Evolutionary conservation across 2,888 invertebrate species (phyloP).

Genomic region (Drosophila subquinaria): DNA sequence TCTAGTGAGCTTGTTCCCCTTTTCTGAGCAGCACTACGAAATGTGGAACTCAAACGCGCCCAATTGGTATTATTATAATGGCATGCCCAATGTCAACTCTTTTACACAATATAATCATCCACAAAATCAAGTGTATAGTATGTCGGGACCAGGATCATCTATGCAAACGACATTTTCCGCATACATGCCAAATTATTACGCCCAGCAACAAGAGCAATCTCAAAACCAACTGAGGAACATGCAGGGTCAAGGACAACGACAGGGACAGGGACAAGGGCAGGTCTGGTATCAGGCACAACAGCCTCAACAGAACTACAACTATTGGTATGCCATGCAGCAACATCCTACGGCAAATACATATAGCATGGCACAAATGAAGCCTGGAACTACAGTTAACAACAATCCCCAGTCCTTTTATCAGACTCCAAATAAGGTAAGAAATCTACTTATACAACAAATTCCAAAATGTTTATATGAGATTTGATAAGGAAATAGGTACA

Average conservation of each 20-base stretch:
- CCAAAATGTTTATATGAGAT: too few species aligned
- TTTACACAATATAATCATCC: neutral
- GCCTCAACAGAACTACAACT: conserved; percentile 6
- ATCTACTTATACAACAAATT: neutral
- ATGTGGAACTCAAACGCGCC: conserved; percentile 1
- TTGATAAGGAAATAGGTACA: too few species aligned
- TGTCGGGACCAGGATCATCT: neutral
- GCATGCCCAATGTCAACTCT: neutral
- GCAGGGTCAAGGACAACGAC: neutral
- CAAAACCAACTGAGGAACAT: neutral
- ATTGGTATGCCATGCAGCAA: conserved; percentile 21
- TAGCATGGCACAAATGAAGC: neutral
- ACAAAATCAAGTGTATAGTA: neutral
- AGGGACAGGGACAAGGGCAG: neutral
- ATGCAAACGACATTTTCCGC: neutral
- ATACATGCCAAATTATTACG: conserved; percentile 1
- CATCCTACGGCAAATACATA: neutral
- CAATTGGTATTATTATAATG: conserved; percentile 11
- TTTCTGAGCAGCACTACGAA: neutral
- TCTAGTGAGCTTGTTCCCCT: neutral
- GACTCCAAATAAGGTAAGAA: conserved; percentile 1
- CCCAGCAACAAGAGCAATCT: neutral
- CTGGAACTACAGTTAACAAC: neutral
- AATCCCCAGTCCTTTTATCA: neutral
- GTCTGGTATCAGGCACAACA: conserved; percentile 15